Conservation (phyloP, 1,140 invertebrate species). For the Colletes latitarsis region DNA sequence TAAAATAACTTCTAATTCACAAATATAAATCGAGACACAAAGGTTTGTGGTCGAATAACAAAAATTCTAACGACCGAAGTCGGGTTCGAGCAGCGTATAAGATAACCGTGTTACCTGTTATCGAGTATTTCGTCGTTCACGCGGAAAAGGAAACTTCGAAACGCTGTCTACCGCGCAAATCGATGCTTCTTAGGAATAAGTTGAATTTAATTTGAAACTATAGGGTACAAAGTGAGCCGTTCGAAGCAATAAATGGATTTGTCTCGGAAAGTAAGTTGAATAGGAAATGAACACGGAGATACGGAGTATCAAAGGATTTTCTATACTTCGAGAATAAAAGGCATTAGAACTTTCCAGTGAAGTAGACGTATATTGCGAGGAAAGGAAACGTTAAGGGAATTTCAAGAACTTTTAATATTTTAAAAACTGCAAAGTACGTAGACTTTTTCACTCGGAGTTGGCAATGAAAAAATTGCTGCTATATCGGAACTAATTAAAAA, state of each 20-base stretch:
- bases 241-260: neutral
- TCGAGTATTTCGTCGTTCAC: conserved; percentile 5
- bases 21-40: too few species aligned
- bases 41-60: too few species aligned
- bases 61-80: conserved; percentile 15
- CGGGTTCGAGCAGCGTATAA: neutral
- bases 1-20: too few species aligned
- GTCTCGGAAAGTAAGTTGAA: neutral
- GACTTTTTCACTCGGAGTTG: too few species aligned
- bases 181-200: neutral
- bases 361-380: too few species aligned
- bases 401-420: too few species aligned
- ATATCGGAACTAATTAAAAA: too few species aligned
- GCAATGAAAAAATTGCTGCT: too few species aligned
- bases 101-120: conserved; percentile 9
- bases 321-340: neutral
- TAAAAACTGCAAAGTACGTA: too few species aligned
- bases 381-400: too few species aligned
- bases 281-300: neutral
- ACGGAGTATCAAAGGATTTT: neutral
- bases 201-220: neutral
- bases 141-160: neutral
- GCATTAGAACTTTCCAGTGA: neutral
- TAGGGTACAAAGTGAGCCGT: neutral
- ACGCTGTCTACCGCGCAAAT: neutral